Base-by-base conservation (phyloP, 2,797 vertebrate genomes). In the Dendrocincla tyrannina region DNA sequence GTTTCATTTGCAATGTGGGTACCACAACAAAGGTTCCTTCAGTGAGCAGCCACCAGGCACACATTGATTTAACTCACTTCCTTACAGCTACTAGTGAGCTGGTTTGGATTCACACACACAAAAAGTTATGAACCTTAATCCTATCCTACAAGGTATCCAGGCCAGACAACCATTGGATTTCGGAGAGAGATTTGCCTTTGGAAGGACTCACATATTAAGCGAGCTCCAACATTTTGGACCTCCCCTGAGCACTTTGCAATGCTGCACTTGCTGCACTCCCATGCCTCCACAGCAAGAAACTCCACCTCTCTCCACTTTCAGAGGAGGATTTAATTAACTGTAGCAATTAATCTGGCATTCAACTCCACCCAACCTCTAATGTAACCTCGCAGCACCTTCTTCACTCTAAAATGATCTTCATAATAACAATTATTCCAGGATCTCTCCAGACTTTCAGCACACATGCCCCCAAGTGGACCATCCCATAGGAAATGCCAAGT, bases 241-340 rank as follows among this genome's bases (percentile, higher is more conserved):
- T 82, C 32, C 44, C 25, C 50, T 20, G 47, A 64, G 49, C 59
- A 63, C 16, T 64, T 46, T 28, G 27, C 52, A 72, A 4, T 28
- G 13, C 46, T 83, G 33, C 9, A 52, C 18, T 86, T 72, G 30
- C 24, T 69, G 56, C 16, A 24, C 46, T 89, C 66, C 17, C 44
- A 49, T 25, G 13, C 44, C 52, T 63, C 63, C 49, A 74, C 44
- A 94, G 53, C n/a, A 60, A 95, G 22, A 16, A 70, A 33, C 42
- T 83, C 85, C 66, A 85, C 74, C 63, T 70, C 55, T 81, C 47
- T 74, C 60, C 6, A 28, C 72, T 60, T 60, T 80, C 68, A 92
- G 81, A 85, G 64, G 56, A 37, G 42, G 49, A 92, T 89, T 92
- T 96, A 91, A 93, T 92, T 91, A 93, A 89, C 60, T 83, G 16